phyloP scores from a whole-genome alignment of 2,888 invertebrate genomes.

The Dynastes maya region DNA sequence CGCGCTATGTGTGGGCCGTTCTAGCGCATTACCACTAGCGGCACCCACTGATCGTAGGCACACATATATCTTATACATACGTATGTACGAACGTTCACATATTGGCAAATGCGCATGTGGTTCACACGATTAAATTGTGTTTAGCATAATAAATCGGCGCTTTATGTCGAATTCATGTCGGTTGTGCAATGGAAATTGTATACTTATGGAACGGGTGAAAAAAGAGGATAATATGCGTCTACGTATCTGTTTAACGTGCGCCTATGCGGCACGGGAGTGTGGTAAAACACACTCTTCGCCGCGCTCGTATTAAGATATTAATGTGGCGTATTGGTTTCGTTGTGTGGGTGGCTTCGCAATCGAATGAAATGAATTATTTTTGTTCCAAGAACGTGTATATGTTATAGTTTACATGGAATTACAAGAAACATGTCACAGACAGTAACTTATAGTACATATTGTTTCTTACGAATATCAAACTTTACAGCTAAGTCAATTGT shows the following conservation, averaged over 20 bases:
- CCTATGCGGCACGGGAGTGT: neutral
- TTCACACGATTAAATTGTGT: constrained; percentile 34
- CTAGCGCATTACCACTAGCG: constrained; percentile 18
- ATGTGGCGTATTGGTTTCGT: neutral
- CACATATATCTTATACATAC: constrained; percentile 2
- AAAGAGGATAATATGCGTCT: constrained; percentile 11
- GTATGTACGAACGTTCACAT: neutral
- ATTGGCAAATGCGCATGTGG: neutral
- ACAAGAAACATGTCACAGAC: too few species aligned
- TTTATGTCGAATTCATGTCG: constrained; percentile 26
- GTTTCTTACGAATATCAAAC: too few species aligned
- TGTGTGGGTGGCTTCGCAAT: neutral
- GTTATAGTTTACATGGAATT: too few species aligned
- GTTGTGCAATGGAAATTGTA: constrained; percentile 10
- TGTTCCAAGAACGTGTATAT: neutral
- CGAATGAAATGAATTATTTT: constrained; percentile 4
- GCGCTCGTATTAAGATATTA: constrained; percentile 6
- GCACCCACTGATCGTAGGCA: constrained; percentile 28
- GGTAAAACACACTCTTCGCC: neutral
- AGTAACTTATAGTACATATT: too few species aligned
- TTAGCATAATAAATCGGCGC: constrained; percentile 33
- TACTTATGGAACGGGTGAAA: neutral
- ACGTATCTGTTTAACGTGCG: neutral
- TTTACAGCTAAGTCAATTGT: too few species aligned
- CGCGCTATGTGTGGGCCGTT: constrained; percentile 19